Conservation (phyloP, 2,888 invertebrate species). For the Entomobrya proxima region DNA sequence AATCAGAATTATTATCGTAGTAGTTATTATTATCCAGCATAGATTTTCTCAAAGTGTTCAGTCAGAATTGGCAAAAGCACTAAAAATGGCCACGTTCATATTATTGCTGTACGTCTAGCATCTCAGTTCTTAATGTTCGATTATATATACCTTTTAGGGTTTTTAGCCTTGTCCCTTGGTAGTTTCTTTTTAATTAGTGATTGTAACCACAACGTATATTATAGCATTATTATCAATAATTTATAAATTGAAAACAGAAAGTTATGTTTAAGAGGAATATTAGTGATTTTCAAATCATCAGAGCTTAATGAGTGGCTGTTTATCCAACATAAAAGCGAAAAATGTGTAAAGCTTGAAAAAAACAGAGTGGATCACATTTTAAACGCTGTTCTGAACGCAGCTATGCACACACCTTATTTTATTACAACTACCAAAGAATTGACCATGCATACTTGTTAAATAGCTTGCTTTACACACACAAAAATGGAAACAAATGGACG, state of each 20-base stretch:
- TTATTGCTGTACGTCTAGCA: background rate
- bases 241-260: background rate
- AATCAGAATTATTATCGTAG: background rate
- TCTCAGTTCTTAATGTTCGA: background rate
- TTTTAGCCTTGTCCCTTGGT: background rate
- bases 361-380: background rate
- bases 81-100: background rate
- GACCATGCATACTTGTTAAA: background rate
- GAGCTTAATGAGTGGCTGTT: conserved; percentile 36
- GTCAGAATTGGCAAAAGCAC: conserved; percentile 16
- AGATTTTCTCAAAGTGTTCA: conserved; percentile 44
- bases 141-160: background rate
- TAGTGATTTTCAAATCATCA: conserved; percentile 12
- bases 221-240: background rate
- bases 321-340: background rate
- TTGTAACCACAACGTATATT: background rate
- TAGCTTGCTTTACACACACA: conserved; percentile 12
- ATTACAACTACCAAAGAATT: conserved; percentile 14
- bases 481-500: background rate
- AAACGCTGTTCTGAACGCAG: background rate
- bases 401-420: background rate
- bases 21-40: background rate
- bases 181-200: background rate
- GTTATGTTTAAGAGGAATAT: background rate
- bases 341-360: background rate